Percentiles rank a stretch among this genome's conserved stretches.
These are phyloP conservation scores for Zapornia atra DNA, from an alignment of 2,113 vertebrate species.

Conservation along the genomic window DNA sequence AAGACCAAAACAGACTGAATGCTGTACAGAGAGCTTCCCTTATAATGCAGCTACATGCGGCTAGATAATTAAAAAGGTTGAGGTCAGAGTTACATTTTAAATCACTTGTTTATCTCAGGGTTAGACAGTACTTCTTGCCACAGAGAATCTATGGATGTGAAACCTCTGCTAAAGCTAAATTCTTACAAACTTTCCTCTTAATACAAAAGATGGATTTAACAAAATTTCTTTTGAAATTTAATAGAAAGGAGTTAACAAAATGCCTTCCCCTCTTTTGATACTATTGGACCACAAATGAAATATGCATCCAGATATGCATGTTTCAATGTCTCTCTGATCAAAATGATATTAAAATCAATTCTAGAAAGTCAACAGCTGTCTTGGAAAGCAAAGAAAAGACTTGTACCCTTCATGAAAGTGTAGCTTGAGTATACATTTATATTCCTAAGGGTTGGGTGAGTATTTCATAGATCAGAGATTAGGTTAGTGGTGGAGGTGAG, in stretches of 20 bases:
- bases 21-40: neutral
- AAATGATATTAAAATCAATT: neutral
- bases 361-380: neutral
- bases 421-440: neutral
- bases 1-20: neutral
- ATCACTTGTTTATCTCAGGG: neutral
- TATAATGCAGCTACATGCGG: neutral
- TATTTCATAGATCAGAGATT: neutral
- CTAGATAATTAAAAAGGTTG: neutral
- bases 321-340: neutral
- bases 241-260: neutral
- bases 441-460: neutral
- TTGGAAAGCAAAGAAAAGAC: neutral
- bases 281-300: neutral
- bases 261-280: neutral
- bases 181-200: neutral
- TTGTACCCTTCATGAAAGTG: fast-evolving
- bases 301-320: neutral
- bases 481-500: neutral
- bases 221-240: neutral
- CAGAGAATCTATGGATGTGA: neutral
- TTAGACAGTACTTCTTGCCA: neutral
- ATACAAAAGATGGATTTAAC: neutral
- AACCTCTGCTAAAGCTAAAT: neutral
- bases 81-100: neutral